Evolutionary conservation across 1,140 invertebrate genomes (phyloP).

Genomic region (Charaxes varanes): DNA sequence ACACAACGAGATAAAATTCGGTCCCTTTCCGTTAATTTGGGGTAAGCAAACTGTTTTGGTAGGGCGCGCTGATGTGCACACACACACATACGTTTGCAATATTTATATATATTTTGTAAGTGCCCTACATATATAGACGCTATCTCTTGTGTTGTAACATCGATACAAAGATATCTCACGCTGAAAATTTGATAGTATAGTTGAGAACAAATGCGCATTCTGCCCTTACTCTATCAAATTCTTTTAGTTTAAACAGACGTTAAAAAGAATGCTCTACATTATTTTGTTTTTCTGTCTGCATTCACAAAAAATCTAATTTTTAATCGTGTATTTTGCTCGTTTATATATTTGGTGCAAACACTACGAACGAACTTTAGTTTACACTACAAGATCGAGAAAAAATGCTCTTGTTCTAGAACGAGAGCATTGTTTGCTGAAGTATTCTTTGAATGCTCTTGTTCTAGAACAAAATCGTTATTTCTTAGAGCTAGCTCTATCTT

Average conservation of each 20-base stretch:
- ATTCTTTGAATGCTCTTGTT: too few relatives aligned
- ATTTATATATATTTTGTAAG: slow-evolving; percentile 68
- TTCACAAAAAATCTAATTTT: too few relatives aligned
- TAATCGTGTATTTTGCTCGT: too few relatives aligned
- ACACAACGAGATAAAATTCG: slow-evolving; percentile 51
- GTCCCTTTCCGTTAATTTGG: slow-evolving; percentile 51
- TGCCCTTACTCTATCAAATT: too few relatives aligned
- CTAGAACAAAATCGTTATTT: too few relatives aligned
- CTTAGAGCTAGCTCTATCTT: too few relatives aligned
- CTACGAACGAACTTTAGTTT: too few relatives aligned
- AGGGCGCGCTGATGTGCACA: slow-evolving; percentile 34
- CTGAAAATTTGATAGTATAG: slow-evolving; percentile 6
- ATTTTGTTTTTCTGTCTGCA: too few relatives aligned
- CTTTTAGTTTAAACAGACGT: background rate
- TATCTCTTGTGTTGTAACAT: slow-evolving; percentile 31
- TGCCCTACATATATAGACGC: slow-evolving; percentile 42
- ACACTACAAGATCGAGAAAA: too few relatives aligned
- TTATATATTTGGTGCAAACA: too few relatives aligned
- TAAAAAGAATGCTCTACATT: background rate
- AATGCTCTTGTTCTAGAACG: too few relatives aligned
- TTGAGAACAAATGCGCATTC: background rate
- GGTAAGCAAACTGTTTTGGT: slow-evolving; percentile 59
- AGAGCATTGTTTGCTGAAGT: too few relatives aligned
- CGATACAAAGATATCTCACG: slow-evolving; percentile 17
- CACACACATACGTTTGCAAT: slow-evolving; percentile 41